A percentile compares a stretch with the other conserved stretches of the same genome.
These are phyloP conservation scores for Piprites chloris DNA, from an alignment of 2,113 vertebrate genomes.

Conservation along the genomic window DNA sequence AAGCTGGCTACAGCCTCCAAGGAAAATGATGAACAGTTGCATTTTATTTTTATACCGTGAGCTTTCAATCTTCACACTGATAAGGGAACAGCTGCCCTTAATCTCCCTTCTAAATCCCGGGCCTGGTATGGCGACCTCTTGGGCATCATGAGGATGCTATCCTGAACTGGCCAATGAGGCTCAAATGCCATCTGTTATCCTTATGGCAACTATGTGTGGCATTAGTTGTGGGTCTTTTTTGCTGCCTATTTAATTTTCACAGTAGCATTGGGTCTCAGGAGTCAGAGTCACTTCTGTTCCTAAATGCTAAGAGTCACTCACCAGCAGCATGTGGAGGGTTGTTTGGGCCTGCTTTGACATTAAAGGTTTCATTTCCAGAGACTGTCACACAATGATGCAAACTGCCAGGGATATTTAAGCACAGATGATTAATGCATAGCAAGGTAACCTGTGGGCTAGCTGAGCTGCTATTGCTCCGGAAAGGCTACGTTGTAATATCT, in stretches of 20 bases:
- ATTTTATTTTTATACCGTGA: conserved; percentile 47
- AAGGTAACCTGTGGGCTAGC: background rate
- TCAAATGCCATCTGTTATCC: conserved; percentile 13
- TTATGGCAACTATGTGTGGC: background rate
- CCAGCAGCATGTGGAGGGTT: background rate
- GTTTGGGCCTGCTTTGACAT: background rate
- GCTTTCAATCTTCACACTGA: background rate
- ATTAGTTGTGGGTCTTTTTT: background rate
- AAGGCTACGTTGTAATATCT: background rate
- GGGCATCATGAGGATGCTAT: background rate
- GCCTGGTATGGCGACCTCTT: background rate
- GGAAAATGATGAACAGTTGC: background rate
- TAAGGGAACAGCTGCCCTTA: conserved; percentile 44
- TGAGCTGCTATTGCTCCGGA: background rate
- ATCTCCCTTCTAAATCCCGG: background rate
- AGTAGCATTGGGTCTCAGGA: background rate
- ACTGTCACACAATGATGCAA: background rate
- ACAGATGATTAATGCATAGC: background rate
- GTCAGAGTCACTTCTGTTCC: background rate
- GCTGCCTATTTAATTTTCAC: background rate
- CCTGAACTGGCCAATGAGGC: background rate
- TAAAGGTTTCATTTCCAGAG: background rate
- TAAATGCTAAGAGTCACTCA: background rate
- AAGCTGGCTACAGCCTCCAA: background rate
- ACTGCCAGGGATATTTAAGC: background rate